A percentile compares a stretch with the other conserved stretches of the same genome.
phyloP scores from a whole-genome alignment of 2,113 vertebrate genomes.

The Cyanoliseus patagonus region DNA sequence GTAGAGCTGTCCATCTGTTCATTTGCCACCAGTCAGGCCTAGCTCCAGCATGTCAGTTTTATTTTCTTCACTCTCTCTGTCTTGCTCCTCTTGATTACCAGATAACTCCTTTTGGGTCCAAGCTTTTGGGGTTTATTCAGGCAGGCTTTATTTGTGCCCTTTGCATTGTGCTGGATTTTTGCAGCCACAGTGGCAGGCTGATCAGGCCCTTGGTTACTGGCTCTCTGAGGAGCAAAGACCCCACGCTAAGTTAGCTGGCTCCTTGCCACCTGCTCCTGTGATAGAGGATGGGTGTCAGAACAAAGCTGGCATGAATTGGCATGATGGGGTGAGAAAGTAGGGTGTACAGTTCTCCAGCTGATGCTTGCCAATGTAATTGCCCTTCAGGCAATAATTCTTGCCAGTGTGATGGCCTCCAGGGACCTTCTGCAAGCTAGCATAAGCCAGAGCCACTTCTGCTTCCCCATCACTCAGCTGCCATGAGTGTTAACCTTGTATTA shows the following conservation, averaged over 20 bases:
- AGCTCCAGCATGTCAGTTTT: neutral
- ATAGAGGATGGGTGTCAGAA: constrained; percentile 60
- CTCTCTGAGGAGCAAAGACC: neutral
- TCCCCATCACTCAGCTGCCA: constrained; percentile 14
- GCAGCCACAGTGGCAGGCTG: neutral
- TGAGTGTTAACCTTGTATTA: constrained; percentile 35
- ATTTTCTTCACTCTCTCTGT: neutral
- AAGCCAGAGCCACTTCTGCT: constrained; percentile 53
- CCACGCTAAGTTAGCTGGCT: constrained; percentile 5
- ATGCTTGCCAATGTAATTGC: constrained; percentile 65
- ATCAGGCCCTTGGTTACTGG: neutral
- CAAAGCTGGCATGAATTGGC: constrained; percentile 67
- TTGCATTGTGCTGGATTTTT: neutral
- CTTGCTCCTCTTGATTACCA: neutral
- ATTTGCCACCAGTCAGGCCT: neutral
- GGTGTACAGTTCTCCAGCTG: constrained; percentile 39
- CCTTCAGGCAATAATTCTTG: constrained; percentile 60
- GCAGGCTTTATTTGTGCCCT: neutral
- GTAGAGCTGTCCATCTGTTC: constrained; percentile 32
- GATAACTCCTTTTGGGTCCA: neutral
- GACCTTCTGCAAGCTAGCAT: neutral
- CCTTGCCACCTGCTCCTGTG: constrained; percentile 37
- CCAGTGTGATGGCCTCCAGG: constrained; percentile 21
- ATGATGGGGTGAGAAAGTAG: constrained; percentile 59
- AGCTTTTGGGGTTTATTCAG: neutral